These are phyloP conservation scores for Peromyscus californicus DNA, from an alignment of 2,113 vertebrate species.

Conservation along the genomic window DNA sequence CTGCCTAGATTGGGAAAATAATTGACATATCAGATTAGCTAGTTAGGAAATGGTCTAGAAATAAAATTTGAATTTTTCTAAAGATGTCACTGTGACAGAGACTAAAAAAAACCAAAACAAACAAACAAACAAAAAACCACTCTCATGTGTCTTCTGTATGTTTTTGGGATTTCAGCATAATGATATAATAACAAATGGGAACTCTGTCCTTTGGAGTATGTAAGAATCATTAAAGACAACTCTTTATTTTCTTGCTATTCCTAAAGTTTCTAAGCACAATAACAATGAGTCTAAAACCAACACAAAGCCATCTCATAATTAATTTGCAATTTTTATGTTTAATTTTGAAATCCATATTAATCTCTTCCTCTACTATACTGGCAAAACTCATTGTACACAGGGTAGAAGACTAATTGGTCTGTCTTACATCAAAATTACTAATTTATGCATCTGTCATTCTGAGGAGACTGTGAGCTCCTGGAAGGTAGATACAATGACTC, in stretches of 20 bases:
- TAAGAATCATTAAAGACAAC: neutral
- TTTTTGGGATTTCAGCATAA: neutral
- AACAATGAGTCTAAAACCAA: neutral
- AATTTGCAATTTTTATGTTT: conserved; percentile 44
- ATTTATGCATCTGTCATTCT: conserved; percentile 40
- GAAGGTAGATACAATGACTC: conserved; percentile 28
- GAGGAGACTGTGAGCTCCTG: neutral
- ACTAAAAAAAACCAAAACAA: neutral
- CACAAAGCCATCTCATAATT: neutral
- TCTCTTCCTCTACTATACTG: neutral
- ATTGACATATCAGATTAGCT: neutral
- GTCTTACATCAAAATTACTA: conserved; percentile 32
- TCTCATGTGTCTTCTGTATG: neutral
- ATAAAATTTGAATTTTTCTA: neutral
- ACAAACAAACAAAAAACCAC: too few species aligned
- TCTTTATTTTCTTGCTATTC: neutral
- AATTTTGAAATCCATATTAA: conserved; percentile 53
- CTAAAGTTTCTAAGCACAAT: neutral
- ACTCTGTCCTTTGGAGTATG: neutral
- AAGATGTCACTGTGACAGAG: neutral
- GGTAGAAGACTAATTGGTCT: conserved; percentile 39
- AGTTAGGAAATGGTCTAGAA: neutral
- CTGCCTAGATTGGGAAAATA: neutral
- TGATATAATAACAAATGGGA: neutral
- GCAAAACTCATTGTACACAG: neutral